Conservation (phyloP, 2,888 invertebrate genomes). For the Yponomeuta malinellus region DNA sequence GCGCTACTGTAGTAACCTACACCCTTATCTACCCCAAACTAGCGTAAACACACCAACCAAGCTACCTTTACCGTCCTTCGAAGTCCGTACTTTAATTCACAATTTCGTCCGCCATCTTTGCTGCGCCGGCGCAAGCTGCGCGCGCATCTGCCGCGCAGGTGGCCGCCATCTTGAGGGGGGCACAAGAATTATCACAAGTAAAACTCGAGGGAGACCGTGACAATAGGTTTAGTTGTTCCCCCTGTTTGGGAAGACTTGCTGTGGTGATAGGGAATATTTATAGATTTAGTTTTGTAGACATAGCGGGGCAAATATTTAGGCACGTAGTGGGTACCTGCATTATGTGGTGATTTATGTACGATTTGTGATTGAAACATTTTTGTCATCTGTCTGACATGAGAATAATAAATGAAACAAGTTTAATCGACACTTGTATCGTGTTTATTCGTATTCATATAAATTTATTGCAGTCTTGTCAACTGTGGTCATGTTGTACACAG, state of each 20-base stretch:
- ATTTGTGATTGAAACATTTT: no score
- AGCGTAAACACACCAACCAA: not conserved
- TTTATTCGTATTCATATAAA: no score
- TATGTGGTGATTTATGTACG: no score
- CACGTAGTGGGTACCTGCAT: no score
- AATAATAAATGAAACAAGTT: no score
- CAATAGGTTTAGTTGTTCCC: slow-evolving; percentile 8
- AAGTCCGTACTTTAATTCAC: not conserved
- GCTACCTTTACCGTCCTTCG: not conserved
- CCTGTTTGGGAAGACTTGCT: slow-evolving; percentile 1
- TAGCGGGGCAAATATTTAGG: not conserved
- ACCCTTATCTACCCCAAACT: not conserved
- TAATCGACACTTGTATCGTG: no score
- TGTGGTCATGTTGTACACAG: no score
- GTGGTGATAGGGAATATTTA: not conserved
- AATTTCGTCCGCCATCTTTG: not conserved
- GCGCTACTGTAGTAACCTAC: not conserved
- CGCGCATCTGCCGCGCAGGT: slow-evolving; percentile 20
- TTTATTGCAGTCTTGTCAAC: no score
- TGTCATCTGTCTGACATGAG: no score
- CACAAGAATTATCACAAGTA: slow-evolving; percentile 1
- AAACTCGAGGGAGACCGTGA: slow-evolving; percentile 1
- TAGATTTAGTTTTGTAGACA: not conserved
- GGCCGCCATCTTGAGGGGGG: slow-evolving; percentile 13
- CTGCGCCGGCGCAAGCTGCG: slow-evolving; percentile 15